These are phyloP conservation scores for Oscheius sp. DNA, from an alignment of 2,888 invertebrate genomes.

Conservation along the genomic window DNA sequence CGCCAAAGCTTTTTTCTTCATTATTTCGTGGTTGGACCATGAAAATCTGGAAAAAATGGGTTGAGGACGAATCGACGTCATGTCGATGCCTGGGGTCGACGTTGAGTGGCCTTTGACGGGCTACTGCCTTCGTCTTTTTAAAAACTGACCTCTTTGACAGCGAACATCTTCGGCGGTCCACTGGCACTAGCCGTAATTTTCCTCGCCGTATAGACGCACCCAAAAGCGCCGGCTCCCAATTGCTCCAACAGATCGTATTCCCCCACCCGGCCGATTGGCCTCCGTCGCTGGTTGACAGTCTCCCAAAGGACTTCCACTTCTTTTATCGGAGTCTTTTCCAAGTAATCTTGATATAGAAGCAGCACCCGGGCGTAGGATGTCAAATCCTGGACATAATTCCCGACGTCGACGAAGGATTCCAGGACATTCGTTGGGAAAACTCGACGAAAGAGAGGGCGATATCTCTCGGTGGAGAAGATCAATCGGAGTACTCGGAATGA, in stretches of 20 bases:
- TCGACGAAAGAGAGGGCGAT: conserved; percentile 74
- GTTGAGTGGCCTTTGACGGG: too few relatives aligned
- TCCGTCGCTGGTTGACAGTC: conserved; percentile 48
- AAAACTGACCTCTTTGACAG: conserved; percentile 75
- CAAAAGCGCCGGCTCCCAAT: conserved; percentile 76
- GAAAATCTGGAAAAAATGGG: conserved; percentile 48
- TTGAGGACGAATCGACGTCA: too few relatives aligned
- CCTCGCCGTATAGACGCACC: conserved; percentile 76
- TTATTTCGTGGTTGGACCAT: conserved; percentile 49
- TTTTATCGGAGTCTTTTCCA: conserved; percentile 11
- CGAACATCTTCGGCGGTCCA: conserved; percentile 58
- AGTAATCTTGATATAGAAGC: conserved; percentile 43
- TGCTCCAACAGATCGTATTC: conserved; percentile 75
- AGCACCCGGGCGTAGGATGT: conserved; percentile 73
- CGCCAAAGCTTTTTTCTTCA: conserved; percentile 73
- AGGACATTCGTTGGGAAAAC: conserved; percentile 74
- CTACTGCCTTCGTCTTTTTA: neutral
- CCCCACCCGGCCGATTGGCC: conserved; percentile 72
- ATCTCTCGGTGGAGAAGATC: conserved; percentile 75
- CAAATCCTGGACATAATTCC: conserved; percentile 75
- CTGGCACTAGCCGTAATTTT: conserved; percentile 62
- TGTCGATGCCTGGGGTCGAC: too few relatives aligned
- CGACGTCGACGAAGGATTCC: conserved; percentile 75
- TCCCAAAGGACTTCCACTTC: conserved; percentile 50
- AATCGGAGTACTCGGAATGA: conserved; percentile 75